These are phyloP conservation scores for Cyclina sinensis DNA, from an alignment of 1,140 invertebrate species.

Conservation along the genomic window DNA sequence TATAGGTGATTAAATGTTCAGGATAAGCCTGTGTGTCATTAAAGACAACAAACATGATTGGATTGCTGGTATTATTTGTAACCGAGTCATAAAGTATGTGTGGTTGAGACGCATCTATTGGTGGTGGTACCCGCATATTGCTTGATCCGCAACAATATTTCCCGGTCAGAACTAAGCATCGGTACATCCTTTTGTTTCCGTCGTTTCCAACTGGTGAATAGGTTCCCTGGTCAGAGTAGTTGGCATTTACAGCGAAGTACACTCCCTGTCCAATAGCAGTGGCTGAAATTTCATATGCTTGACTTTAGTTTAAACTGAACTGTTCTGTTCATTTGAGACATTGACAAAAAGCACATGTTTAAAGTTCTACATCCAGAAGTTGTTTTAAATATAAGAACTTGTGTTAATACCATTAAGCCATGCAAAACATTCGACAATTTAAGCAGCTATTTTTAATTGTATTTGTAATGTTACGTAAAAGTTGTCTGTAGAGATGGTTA, in stretches of 20 bases:
- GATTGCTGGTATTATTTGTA: neutral
- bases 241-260: conserved; percentile 73
- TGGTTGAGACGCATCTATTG: neutral
- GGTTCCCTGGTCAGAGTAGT: conserved; percentile 62
- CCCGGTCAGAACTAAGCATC: conserved; percentile 62
- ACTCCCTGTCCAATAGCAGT: conserved; percentile 71
- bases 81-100: conserved; percentile 57
- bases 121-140: conserved; percentile 54
- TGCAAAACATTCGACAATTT: too few relatives aligned
- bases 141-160: conserved; percentile 31
- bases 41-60: conserved; percentile 56
- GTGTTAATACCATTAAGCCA: too few relatives aligned
- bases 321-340: too few relatives aligned
- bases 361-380: too few relatives aligned
- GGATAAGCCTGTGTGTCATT: conserved; percentile 22
- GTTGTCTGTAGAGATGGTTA: too few relatives aligned
- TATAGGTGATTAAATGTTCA: neutral
- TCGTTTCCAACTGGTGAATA: conserved; percentile 68
- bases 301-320: too few relatives aligned
- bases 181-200: conserved; percentile 63
- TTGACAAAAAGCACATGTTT: too few relatives aligned
- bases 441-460: too few relatives aligned
- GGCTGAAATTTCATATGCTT: too few relatives aligned
- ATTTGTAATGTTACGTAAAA: too few relatives aligned
- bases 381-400: too few relatives aligned